Evolutionary conservation across 2,888 invertebrate species (phyloP).

Genomic region (Pammene fasciana): DNA sequence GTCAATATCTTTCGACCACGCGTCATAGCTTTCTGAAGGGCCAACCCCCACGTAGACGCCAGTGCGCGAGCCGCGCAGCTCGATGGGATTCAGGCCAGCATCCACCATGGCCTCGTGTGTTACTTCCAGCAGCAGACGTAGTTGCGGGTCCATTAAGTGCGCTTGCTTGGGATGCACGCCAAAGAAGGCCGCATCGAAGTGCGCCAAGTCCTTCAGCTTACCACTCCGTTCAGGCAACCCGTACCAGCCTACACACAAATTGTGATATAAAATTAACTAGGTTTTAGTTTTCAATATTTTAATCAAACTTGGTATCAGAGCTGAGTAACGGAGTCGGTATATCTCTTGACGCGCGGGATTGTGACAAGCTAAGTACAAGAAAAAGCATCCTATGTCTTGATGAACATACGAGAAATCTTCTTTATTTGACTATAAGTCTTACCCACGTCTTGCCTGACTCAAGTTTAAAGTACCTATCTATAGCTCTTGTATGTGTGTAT

Average conservation of each 20-base stretch:
- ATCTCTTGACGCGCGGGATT: no score
- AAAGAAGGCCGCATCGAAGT: slow-evolving; percentile 95
- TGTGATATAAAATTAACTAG: no score
- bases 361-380: no score
- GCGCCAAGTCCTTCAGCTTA: slow-evolving; percentile 90
- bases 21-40: slow-evolving; percentile 94
- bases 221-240: slow-evolving; percentile 92
- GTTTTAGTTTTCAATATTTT: no score
- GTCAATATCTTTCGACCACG: slow-evolving; percentile 93
- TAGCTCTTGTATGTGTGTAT: no score
- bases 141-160: slow-evolving; percentile 95
- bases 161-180: slow-evolving; percentile 96
- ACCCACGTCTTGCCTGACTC: no score
- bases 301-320: no score
- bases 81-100: slow-evolving; percentile 92
- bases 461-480: no score
- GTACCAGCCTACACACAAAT: slow-evolving; percentile 58
- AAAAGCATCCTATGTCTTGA: no score
- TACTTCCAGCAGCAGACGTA: slow-evolving; percentile 93
- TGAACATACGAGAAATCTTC: no score
- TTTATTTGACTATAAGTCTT: no score
- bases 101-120: slow-evolving; percentile 96
- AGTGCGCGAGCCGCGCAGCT: slow-evolving; percentile 93
- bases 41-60: slow-evolving; percentile 98
- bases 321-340: no score